Conservation (phyloP, 2,888 invertebrate genomes). For the Agrochola macilenta region DNA sequence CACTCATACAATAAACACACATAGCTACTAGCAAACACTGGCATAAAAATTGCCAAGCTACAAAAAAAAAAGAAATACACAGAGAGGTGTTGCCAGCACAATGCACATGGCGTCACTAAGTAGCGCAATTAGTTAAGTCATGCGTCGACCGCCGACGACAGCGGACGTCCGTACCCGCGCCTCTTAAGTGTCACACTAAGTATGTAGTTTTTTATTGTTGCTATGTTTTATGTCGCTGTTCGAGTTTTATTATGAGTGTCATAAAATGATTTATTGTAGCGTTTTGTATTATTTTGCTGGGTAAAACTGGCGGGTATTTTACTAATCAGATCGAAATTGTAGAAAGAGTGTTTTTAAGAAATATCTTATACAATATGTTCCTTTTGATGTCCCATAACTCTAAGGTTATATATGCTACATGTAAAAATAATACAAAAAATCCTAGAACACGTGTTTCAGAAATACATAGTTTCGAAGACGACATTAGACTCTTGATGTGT, state of each 20-base stretch:
- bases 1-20: not conserved
- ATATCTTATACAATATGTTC: too few species aligned
- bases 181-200: slow-evolving; percentile 56
- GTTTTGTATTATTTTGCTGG: not conserved
- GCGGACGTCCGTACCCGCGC: slow-evolving; percentile 69
- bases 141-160: slow-evolving; percentile 65
- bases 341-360: not conserved
- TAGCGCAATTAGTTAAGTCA: slow-evolving; percentile 76
- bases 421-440: too few species aligned
- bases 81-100: slow-evolving; percentile 51
- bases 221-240: slow-evolving; percentile 27
- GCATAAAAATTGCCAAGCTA: slow-evolving; percentile 21
- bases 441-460: too few species aligned
- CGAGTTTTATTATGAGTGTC: slow-evolving; percentile 2
- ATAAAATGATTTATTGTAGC: not conserved
- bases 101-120: slow-evolving; percentile 65
- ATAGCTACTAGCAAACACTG: slow-evolving; percentile 11
- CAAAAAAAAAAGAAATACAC: slow-evolving; percentile 31
- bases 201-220: slow-evolving; percentile 40
- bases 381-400: too few species aligned
- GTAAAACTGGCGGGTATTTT: not conserved
- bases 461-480: too few species aligned
- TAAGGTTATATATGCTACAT: too few species aligned
- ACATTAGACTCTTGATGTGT: too few species aligned
- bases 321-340: too few species aligned